Base-by-base conservation (phyloP, 1,140 invertebrate genomes). In the Drosophila sproati region DNA sequence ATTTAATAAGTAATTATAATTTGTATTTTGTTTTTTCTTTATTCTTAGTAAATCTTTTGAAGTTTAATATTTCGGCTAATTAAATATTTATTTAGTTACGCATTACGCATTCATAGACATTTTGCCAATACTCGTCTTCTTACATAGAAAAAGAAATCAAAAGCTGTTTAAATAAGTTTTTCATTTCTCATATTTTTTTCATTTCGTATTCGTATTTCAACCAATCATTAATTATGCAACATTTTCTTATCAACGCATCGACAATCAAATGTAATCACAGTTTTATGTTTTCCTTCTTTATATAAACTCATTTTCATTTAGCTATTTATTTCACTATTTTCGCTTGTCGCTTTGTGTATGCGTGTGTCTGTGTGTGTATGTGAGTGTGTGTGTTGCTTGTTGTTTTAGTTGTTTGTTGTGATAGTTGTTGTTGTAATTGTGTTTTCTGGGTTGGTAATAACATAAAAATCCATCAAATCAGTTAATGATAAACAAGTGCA, bases 201-300 rank as follows among this genome's bases (percentile, higher is more conserved):
- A 75, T 76, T 82, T 76, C 63, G 52, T 60, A 47, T 62, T 74
- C 71, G 37, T 59, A 68, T 76, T 77, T 59, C 60, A 37, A 45
- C 80, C 61, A 71, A 71, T 81, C 56, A 73, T 68, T 74, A 79
- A 80, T 78, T 86, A 81, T 81, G 74, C 77, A 88, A 85, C 81
- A 83, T 78, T 89, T 77, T 67, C 55, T 70, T 72, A 78, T 88
- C 82, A 87, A 86, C 67, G 75, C 74, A 68, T 87, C 63, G 77
- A 89, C 77, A 87, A 89, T 78, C 73, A 88, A 87, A 87, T 91
- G 82, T 88, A 88, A 91, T 91, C 88, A 85, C 89, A 91, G 89
- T 88, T 91, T 88, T 91, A 91, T 91, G 81, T 91, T 91, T 88
- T 79, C 89, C 83, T 89, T 91, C 76, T 91, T 85, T 83, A 83